These are phyloP conservation scores for Suricata suricatta DNA, from an alignment of 2,113 vertebrate species.

Conservation along the genomic window DNA sequence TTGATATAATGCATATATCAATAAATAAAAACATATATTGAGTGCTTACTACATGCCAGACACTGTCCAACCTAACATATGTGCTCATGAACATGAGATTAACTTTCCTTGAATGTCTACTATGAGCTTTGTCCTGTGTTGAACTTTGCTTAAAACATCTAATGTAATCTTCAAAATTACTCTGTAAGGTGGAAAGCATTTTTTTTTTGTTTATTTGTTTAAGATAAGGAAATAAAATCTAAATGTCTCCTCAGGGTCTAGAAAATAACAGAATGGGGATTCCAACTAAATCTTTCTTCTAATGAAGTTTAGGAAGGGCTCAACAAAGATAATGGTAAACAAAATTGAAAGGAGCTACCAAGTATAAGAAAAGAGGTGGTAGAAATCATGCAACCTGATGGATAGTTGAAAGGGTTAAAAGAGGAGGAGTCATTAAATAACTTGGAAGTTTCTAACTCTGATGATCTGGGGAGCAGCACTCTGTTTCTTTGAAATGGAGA, in stretches of 20 bases:
- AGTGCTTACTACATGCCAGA: not conserved
- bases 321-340: not conserved
- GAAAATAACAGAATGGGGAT: not conserved
- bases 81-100: not conserved
- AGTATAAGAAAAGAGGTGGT: not conserved
- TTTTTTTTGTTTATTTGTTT: not conserved
- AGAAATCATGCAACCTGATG: not conserved
- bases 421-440: not conserved
- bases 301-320: not conserved
- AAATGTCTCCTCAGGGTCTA: not conserved
- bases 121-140: not conserved
- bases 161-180: not conserved
- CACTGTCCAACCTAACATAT: not conserved
- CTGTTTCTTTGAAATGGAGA: not conserved
- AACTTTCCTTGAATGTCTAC: not conserved
- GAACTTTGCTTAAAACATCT: not conserved
- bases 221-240: not conserved
- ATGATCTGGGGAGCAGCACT: not conserved
- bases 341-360: not conserved
- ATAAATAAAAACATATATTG: not conserved
- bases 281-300: not conserved
- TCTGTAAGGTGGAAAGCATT: not conserved
- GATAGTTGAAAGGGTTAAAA: not conserved
- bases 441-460: not conserved
- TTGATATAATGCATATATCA: not conserved